Evolutionary conservation across 1,140 invertebrate species (phyloP).

Genomic region (Leguminivora glycinivorella): DNA sequence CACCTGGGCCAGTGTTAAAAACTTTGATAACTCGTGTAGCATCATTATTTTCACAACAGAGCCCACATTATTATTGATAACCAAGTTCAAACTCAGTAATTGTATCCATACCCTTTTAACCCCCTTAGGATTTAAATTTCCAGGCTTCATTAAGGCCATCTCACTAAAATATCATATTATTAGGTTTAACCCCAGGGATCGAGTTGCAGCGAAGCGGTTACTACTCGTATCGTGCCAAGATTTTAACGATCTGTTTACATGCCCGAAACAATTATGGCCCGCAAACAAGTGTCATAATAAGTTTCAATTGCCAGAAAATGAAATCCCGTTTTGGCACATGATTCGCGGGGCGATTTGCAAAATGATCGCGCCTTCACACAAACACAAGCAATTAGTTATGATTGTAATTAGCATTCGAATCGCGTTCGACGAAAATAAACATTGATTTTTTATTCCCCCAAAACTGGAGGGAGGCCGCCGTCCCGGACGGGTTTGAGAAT

Average conservation of each 20-base stretch:
- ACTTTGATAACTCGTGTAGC: conserved; percentile 5
- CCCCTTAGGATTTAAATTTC: conserved; percentile 24
- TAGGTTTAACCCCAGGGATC: conserved; percentile 16
- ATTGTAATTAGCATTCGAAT: conserved; percentile 74
- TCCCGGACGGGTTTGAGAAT: conserved; percentile 60
- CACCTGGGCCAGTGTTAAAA: conserved; percentile 1
- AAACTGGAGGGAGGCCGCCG: conserved; percentile 62
- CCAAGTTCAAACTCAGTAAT: neutral
- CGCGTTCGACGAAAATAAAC: conserved; percentile 72
- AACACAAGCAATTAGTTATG: conserved; percentile 73
- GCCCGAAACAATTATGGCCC: neutral
- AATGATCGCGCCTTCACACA: conserved; percentile 55
- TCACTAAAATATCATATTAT: conserved; percentile 10
- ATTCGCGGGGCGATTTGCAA: conserved; percentile 48
- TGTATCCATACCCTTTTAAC: conserved; percentile 11
- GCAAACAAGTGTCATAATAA: conserved; percentile 30
- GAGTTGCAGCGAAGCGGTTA: neutral
- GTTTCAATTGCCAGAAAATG: conserved; percentile 34
- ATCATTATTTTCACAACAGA: conserved; percentile 5
- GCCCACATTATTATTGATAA: conserved; percentile 6
- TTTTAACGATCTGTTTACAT: neutral
- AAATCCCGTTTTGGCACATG: conserved; percentile 36
- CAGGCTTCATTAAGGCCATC: conserved; percentile 2
- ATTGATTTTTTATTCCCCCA: conserved; percentile 77
- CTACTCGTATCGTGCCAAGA: neutral